Conservation (phyloP, 2,113 vertebrate species). For the Cyprinodon variegatus region DNA sequence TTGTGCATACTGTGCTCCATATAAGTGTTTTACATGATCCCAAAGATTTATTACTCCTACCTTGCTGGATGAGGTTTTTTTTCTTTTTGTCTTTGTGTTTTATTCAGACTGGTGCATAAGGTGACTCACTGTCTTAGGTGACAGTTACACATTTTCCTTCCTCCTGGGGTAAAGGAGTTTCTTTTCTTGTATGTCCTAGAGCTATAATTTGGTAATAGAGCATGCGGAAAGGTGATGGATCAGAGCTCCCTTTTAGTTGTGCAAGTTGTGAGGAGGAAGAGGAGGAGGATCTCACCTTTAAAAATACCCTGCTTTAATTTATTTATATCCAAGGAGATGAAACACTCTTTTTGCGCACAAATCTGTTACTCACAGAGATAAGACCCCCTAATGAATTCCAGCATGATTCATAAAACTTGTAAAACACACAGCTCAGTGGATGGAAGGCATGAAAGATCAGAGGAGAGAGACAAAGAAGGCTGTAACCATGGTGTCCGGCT, state of each 20-base stretch:
- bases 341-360: not conserved
- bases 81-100: conserved; percentile 2
- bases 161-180: conserved; percentile 15
- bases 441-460: conserved; percentile 10
- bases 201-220: not conserved
- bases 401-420: conserved; percentile 42
- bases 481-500: conserved; percentile 50
- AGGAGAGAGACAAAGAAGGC: conserved; percentile 27
- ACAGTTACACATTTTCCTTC: conserved; percentile 28
- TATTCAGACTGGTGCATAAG: conserved; percentile 54
- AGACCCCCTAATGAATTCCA: conserved; percentile 33
- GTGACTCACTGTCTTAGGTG: conserved; percentile 29
- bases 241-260: conserved; percentile 12
- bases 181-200: not conserved
- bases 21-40: no score
- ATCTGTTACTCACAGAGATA: not conserved
- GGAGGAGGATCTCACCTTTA: not conserved
- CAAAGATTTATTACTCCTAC: conserved; percentile 50
- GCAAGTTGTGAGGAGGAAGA: conserved; percentile 11
- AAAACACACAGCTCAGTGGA: conserved; percentile 24
- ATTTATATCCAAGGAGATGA: not conserved
- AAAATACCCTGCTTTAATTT: not conserved
- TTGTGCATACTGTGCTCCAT: not conserved
- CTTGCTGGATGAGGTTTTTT: conserved; percentile 43
- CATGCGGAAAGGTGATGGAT: conserved; percentile 45